These are phyloP conservation scores for Myripristis jacobus DNA, from an alignment of 2,797 vertebrate genomes.

Conservation along the genomic window DNA sequence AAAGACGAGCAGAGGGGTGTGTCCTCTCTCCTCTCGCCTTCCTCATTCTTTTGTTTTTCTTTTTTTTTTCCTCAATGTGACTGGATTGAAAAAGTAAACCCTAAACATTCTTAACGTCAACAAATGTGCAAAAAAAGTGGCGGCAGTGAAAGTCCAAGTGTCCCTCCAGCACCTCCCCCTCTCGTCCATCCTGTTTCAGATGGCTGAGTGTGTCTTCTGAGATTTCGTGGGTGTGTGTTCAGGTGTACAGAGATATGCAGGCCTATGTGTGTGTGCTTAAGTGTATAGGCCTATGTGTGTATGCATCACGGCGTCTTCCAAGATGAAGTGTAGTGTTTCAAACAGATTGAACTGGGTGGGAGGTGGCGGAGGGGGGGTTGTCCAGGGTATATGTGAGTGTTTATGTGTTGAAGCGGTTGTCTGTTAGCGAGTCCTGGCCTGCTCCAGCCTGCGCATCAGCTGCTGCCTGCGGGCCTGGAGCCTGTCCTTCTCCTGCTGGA, in stretches of 20 bases:
- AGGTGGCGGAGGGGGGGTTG: slow-evolving; percentile 27
- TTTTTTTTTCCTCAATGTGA: slow-evolving; percentile 79
- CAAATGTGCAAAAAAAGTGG: slow-evolving; percentile 99
- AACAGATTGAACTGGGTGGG: slow-evolving; percentile 32
- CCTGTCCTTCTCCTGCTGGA: slow-evolving; percentile 93
- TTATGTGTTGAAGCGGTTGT: slow-evolving; percentile 67
- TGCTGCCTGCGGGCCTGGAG: slow-evolving; percentile 90
- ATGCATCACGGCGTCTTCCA: slow-evolving; percentile 8
- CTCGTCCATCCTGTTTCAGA: slow-evolving; percentile 20
- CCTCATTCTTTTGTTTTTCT: slow-evolving; percentile 59
- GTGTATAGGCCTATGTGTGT: slow-evolving; percentile 52
- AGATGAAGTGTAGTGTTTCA: slow-evolving; percentile 19
- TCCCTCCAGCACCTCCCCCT: slow-evolving; percentile 51
- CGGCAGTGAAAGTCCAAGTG: slow-evolving; percentile 94
- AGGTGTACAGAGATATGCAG: slow-evolving; percentile 43
- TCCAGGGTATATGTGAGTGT: slow-evolving; percentile 70
- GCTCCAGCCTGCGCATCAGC: slow-evolving; percentile 91
- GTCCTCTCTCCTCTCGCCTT: slow-evolving; percentile 46
- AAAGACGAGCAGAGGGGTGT: slow-evolving; percentile 50
- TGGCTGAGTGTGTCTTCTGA: slow-evolving; percentile 70
- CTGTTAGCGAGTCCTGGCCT: slow-evolving; percentile 93
- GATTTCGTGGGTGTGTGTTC: slow-evolving; percentile 49
- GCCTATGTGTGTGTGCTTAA: slow-evolving; percentile 53
- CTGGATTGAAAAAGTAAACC: slow-evolving; percentile 95
- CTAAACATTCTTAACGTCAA: slow-evolving; percentile 99